Conservation (phyloP, 2,797 vertebrate genomes). For the Diceros bicornis region DNA sequence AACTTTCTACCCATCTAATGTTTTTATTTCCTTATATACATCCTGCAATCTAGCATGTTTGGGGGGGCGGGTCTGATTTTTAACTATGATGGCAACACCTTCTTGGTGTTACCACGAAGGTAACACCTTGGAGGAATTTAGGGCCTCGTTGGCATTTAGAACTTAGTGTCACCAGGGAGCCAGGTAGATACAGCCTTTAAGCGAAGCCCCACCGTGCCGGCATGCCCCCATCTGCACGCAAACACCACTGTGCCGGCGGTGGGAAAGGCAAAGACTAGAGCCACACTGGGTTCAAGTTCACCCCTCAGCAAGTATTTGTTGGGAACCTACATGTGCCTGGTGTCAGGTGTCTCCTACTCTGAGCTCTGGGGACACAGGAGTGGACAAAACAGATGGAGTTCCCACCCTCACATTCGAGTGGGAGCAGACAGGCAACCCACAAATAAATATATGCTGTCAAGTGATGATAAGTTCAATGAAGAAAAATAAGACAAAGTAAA, state of each 20-base stretch:
- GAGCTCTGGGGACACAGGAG: background rate
- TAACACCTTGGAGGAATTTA: background rate
- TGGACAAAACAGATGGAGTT: background rate
- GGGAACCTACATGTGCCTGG: background rate
- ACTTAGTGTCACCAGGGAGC: background rate
- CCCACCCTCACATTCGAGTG: background rate
- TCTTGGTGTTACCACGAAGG: background rate
- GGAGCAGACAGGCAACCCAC: background rate
- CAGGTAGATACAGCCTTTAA: background rate
- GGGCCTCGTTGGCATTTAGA: background rate
- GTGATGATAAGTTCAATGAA: background rate
- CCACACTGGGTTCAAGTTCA: background rate
- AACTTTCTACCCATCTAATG: background rate
- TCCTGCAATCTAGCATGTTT: background rate
- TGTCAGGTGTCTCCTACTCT: background rate
- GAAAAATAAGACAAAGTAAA: background rate
- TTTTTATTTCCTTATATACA: background rate
- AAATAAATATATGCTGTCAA: background rate
- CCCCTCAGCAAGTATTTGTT: background rate
- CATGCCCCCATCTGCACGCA: background rate
- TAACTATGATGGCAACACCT: background rate
- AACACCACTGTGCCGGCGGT: accelerated
- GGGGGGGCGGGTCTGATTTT: background rate
- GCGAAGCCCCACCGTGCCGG: accelerated
- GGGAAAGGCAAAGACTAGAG: background rate